Evolutionary conservation across 2,888 invertebrate species (phyloP).

Genomic region (Drosophila infuscata): DNA sequence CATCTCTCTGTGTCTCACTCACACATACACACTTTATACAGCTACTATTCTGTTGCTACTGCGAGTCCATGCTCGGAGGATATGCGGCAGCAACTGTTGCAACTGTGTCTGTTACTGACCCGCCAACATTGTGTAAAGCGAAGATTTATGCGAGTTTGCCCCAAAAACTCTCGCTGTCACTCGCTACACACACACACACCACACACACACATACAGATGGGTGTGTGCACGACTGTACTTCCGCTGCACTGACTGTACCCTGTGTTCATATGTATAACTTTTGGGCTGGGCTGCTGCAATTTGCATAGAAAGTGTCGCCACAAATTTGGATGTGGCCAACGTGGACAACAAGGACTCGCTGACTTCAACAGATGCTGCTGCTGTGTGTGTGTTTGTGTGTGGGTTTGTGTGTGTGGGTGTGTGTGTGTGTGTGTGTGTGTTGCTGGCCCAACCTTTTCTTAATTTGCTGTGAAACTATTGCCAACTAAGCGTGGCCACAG

Average conservation of each 20-base stretch:
- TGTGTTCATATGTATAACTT: conserved; percentile 48
- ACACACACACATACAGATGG: conserved; percentile 21
- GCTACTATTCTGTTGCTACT: conserved; percentile 33
- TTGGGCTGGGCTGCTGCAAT: conserved; percentile 55
- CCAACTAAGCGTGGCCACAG: conserved; percentile 71
- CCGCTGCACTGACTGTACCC: conserved; percentile 74
- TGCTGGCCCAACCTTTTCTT: conserved; percentile 75
- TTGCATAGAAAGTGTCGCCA: conserved; percentile 82
- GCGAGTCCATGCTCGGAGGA: conserved; percentile 29
- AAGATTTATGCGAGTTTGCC: conserved; percentile 83
- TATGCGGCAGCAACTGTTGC: conserved; percentile 41
- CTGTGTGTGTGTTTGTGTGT: not conserved
- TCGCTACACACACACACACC: conserved; percentile 1
- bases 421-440: conserved; percentile 11
- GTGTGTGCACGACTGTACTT: conserved; percentile 71
- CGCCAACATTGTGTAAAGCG: conserved; percentile 83
- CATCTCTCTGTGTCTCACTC: not conserved
- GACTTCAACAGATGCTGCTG: conserved; percentile 33
- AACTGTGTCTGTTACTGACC: conserved; percentile 72
- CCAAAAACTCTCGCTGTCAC: conserved; percentile 67
- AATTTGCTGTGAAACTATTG: conserved; percentile 82
- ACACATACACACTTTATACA: conserved; percentile 32
- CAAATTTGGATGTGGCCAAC: conserved; percentile 60
- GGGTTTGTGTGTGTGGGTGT: conserved; percentile 1
- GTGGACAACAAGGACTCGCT: conserved; percentile 37